These are phyloP conservation scores for Manduca sexta DNA, from an alignment of 1,140 invertebrate species.

Conservation along the genomic window DNA sequence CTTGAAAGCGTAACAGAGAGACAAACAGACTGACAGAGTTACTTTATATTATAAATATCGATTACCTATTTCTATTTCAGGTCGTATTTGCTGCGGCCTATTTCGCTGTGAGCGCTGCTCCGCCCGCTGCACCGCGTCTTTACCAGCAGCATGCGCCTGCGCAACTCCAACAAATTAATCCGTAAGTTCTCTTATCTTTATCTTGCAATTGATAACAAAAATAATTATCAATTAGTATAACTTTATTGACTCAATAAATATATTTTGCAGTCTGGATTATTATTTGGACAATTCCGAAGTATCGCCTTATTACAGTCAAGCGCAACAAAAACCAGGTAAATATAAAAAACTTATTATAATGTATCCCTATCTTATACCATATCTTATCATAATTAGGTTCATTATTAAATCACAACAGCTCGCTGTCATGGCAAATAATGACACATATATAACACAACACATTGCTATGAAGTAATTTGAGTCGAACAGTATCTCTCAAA, in stretches of 20 bases:
- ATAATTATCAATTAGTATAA: neutral
- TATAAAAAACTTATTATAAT: too few relatives aligned
- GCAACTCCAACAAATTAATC: conserved; percentile 31
- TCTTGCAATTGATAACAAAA: too few relatives aligned
- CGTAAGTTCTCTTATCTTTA: conserved; percentile 21
- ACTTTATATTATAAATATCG: too few relatives aligned
- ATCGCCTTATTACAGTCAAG: conserved; percentile 33
- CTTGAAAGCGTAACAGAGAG: too few relatives aligned
- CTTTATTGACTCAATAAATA: neutral
- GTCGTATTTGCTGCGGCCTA: conserved; percentile 21
- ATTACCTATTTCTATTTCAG: conserved; percentile 16
- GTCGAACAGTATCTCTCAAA: too few relatives aligned
- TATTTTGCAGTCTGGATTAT: conserved; percentile 40
- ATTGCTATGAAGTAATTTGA: too few relatives aligned
- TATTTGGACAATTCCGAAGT: conserved; percentile 39
- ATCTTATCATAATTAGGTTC: too few relatives aligned
- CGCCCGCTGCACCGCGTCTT: conserved; percentile 19
- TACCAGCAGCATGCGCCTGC: conserved; percentile 21
- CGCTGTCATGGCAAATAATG: too few relatives aligned
- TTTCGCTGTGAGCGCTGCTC: conserved; percentile 26
- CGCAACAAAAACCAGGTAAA: conserved; percentile 48
- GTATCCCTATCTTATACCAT: too few relatives aligned
- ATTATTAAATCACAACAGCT: too few relatives aligned
- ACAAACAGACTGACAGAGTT: too few relatives aligned
- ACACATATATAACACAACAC: too few relatives aligned